Evolutionary conservation across 2,888 invertebrate genomes (phyloP).

Genomic region (Teleiodes luculella): DNA sequence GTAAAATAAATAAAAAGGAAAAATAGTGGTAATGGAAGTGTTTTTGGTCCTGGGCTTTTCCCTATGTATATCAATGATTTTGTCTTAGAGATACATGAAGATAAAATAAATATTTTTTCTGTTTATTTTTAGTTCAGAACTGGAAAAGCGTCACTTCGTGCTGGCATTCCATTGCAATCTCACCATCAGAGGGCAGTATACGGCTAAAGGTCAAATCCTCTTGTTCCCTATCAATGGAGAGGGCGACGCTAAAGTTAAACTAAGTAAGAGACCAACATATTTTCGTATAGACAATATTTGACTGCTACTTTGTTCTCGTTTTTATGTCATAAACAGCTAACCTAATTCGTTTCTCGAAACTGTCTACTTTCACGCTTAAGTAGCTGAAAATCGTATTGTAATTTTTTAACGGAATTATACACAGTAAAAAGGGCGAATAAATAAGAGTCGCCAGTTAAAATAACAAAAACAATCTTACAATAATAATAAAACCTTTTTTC

Average conservation of each 20-base stretch:
- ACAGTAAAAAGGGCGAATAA: too few species aligned
- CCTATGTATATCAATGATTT: background rate
- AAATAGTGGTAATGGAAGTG: too few species aligned
- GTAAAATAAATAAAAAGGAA: too few species aligned
- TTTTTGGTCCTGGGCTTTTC: background rate
- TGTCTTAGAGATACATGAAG: background rate
- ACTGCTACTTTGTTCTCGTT: too few species aligned
- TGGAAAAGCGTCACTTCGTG: conserved; percentile 58
- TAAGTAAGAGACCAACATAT: conserved; percentile 45
- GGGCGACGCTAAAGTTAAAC: conserved; percentile 63
- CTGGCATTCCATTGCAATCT: conserved; percentile 64
- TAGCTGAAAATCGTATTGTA: too few species aligned
- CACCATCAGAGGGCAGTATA: conserved; percentile 64
- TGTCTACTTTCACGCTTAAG: too few species aligned
- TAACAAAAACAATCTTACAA: too few species aligned
- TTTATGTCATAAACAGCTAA: too few species aligned
- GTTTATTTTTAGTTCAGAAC: conserved; percentile 45
- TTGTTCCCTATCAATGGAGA: conserved; percentile 68
- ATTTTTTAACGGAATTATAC: too few species aligned
- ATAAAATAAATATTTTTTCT: background rate
- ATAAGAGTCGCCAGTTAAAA: too few species aligned
- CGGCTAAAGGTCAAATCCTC: conserved; percentile 57
- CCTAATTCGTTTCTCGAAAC: too few species aligned
- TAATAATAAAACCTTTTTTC: conserved; percentile 3
- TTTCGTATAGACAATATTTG: too few species aligned